These are phyloP conservation scores for Spilosoma lubricipeda DNA, from an alignment of 2,888 invertebrate species.

Conservation along the genomic window DNA sequence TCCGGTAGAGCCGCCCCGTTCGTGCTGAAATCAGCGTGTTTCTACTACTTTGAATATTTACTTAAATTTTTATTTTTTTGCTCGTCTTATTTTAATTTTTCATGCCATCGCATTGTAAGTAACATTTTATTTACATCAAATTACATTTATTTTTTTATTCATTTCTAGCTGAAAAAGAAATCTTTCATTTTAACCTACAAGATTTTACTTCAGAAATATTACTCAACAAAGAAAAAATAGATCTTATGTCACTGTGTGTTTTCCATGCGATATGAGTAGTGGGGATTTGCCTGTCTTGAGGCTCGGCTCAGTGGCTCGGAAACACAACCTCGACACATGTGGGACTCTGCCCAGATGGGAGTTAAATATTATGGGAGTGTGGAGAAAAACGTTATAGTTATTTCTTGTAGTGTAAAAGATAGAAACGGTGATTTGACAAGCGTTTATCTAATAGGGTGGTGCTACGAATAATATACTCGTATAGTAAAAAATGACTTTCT, in stretches of 20 bases:
- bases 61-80: too few relatives aligned
- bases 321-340: constrained; percentile 50
- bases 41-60: too few relatives aligned
- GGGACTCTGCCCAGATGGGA: constrained; percentile 47
- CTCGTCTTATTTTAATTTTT: too few relatives aligned
- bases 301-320: constrained; percentile 43
- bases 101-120: background rate
- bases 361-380: constrained; percentile 45
- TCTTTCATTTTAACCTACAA: constrained; percentile 8
- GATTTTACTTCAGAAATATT: background rate
- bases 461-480: background rate
- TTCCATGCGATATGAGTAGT: constrained; percentile 51
- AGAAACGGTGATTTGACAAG: constrained; percentile 7
- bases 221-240: constrained; percentile 6
- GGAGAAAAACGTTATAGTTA: constrained; percentile 22
- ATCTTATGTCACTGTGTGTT: constrained; percentile 44
- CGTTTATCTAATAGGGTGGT: constrained; percentile 4
- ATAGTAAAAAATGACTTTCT: background rate
- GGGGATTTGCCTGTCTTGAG: constrained; percentile 44
- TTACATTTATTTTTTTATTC: background rate
- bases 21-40: too few relatives aligned
- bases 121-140: too few relatives aligned
- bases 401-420: constrained; percentile 11
- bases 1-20: too few relatives aligned
- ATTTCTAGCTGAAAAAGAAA: background rate